Conservation (phyloP, 2,888 invertebrate species). For the Caenorhabditis sulstoni region DNA sequence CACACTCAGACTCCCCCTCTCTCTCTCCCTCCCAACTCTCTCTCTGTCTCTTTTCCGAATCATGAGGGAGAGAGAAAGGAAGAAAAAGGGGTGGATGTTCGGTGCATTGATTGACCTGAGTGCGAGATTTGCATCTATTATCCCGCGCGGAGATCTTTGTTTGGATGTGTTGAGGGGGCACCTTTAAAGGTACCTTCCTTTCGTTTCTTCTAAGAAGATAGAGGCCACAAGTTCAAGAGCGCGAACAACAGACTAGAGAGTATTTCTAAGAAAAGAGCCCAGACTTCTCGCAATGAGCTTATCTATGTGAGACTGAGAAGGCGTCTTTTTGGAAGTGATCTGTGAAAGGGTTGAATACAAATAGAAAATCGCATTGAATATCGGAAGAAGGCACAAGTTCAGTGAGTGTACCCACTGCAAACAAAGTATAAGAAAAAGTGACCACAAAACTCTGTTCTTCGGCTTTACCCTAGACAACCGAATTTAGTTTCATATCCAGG, state of each 20-base stretch:
- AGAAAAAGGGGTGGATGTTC: slow-evolving; percentile 2
- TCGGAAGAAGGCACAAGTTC: background rate
- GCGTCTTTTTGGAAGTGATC: too few relatives aligned
- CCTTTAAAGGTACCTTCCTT: slow-evolving; percentile 4
- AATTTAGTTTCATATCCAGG: too few relatives aligned
- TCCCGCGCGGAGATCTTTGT: slow-evolving; percentile 14
- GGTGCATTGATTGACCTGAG: slow-evolving; percentile 39
- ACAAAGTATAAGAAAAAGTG: slow-evolving; percentile 4
- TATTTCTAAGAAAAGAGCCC: too few relatives aligned
- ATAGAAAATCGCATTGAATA: too few relatives aligned
- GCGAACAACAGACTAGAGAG: background rate
- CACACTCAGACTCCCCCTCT: slow-evolving; percentile 6
- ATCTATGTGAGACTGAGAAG: too few relatives aligned
- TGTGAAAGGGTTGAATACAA: too few relatives aligned
- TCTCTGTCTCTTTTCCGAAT: background rate
- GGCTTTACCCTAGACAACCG: too few relatives aligned
- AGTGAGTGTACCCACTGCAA: slow-evolving; percentile 29
- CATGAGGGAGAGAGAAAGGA: slow-evolving; percentile 2
- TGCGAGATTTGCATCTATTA: slow-evolving; percentile 52
- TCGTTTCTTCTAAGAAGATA: background rate
- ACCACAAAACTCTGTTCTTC: background rate
- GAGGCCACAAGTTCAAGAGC: slow-evolving; percentile 12
- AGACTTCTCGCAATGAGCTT: too few relatives aligned
- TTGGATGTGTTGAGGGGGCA: background rate
- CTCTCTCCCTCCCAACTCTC: background rate